Evolutionary conservation across 2,888 invertebrate species (phyloP), one percentile per base, ranked within the genome.

Genomic region (Cheilosia pagana): DNA sequence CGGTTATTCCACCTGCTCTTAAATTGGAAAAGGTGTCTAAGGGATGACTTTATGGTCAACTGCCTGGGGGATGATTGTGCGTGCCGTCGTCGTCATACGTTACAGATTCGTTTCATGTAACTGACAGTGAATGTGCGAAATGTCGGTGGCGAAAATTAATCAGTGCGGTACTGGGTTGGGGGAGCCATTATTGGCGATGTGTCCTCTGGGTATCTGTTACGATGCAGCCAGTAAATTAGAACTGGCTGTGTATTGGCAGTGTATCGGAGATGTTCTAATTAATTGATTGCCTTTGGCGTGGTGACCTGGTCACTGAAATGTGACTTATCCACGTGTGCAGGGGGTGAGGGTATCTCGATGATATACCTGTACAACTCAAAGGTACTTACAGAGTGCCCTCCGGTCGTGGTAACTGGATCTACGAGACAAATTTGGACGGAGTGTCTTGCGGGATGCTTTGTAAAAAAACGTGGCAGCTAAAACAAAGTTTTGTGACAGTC

Each of bases 1-100:
- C 74, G 79, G 79, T 59, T 60, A 52, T 75, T 70, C 59, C 79
- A 85, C 79, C 83, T 85, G 83, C 79, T 85, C 59, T 53, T 68
- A 74, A 68, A 68, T 78, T 78, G 68, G 78, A 78, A 74, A 78
- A 63, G 45, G 57, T 74, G 50, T 68, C 68, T 45, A 68, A 62
- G 82, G 82, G 82, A 78, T 78, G 82, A 57, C 72, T 82, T 67
- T 72, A 67, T 65, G 70, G 21, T 7, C 16, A 16, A 31, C 7
- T 35, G 53, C 43, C 19, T 10, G 45, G 35, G 23, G 48, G 55
- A 23, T 65, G 52, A 19, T 63, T 45, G 45, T 28, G 28, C 8
- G 16, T 39, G 62, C 43, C 45, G 21, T 52, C 41, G 31, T 52
- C 55, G 5, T 12, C 41, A 19, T 19, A 23, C 8, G 1, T 8